These are phyloP conservation scores for Lineus longissimus DNA, from an alignment of 1,140 invertebrate species.

Conservation along the genomic window DNA sequence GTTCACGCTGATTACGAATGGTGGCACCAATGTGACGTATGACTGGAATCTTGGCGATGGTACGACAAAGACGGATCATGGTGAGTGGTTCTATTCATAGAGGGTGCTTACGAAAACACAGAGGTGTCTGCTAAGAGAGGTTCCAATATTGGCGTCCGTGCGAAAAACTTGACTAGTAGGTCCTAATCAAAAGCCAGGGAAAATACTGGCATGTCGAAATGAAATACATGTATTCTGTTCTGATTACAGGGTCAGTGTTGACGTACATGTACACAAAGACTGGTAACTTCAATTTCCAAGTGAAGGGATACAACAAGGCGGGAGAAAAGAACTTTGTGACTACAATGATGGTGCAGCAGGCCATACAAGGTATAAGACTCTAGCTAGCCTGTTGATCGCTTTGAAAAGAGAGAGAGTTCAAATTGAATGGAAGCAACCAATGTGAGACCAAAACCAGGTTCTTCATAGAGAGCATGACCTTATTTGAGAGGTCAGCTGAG, in stretches of 20 bases:
- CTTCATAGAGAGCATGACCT: too few species aligned
- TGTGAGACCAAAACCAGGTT: too few species aligned
- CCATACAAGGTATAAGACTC: conserved; percentile 23
- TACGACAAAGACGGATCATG: conserved; percentile 22
- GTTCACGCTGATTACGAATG: background rate
- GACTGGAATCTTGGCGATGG: conserved; percentile 37
- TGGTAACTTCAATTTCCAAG: conserved; percentile 20
- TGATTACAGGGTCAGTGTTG: conserved; percentile 18
- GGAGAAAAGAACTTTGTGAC: conserved; percentile 3
- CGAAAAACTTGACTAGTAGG: background rate
- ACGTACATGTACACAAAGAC: conserved; percentile 24
- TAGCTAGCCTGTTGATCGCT: background rate
- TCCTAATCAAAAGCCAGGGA: background rate
- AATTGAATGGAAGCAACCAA: too few species aligned
- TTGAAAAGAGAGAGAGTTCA: too few species aligned
- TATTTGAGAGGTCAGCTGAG: too few species aligned
- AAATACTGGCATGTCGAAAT: background rate
- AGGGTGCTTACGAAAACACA: too few species aligned
- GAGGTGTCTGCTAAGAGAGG: background rate
- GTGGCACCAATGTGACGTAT: conserved; percentile 32
- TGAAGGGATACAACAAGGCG: conserved; percentile 28
- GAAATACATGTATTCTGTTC: background rate
- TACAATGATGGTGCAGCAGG: conserved; percentile 18
- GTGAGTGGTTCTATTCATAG: conserved; percentile 8
- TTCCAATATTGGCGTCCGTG: too few species aligned